Evolutionary conservation across 2,113 vertebrate genomes (phyloP).

Genomic region (Zeus faber): DNA sequence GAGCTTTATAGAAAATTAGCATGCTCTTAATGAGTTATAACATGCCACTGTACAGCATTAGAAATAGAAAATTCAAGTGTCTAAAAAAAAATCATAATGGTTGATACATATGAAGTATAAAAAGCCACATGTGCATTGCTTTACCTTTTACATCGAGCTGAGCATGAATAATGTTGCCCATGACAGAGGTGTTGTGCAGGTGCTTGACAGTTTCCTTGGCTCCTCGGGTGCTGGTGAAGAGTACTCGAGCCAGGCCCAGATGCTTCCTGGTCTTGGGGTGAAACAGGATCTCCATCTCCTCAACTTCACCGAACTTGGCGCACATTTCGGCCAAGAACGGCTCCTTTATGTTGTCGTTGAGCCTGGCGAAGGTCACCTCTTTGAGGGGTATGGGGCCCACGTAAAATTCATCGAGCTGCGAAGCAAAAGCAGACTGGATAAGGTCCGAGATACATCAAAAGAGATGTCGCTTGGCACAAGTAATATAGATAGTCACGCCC

Average conservation of each 20-base stretch:
- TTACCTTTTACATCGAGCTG: constrained; percentile 91
- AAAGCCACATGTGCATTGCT: neutral
- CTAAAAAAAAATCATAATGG: neutral
- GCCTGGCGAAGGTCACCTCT: constrained; percentile 90
- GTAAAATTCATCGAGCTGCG: constrained; percentile 89
- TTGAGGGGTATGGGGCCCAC: constrained; percentile 91
- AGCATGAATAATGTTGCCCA: constrained; percentile 92
- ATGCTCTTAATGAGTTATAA: neutral
- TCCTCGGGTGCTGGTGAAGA: constrained; percentile 87
- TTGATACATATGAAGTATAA: neutral
- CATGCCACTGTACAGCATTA: neutral
- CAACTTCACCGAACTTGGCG: constrained; percentile 89
- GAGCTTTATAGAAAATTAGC: neutral
- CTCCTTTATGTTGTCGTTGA: constrained; percentile 93
- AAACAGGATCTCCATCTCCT: constrained; percentile 91
- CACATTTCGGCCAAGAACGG: constrained; percentile 93
- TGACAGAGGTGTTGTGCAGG: constrained; percentile 91
- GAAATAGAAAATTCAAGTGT: neutral
- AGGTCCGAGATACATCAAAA: neutral
- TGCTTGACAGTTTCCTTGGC: constrained; percentile 90
- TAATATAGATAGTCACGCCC: constrained; percentile 10
- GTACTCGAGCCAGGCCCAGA: constrained; percentile 87
- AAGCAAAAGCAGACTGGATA: neutral
- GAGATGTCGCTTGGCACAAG: neutral
- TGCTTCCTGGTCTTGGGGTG: constrained; percentile 90